Evolutionary conservation across 2,888 invertebrate species (phyloP).

Genomic region (Andrena trimmerana): DNA sequence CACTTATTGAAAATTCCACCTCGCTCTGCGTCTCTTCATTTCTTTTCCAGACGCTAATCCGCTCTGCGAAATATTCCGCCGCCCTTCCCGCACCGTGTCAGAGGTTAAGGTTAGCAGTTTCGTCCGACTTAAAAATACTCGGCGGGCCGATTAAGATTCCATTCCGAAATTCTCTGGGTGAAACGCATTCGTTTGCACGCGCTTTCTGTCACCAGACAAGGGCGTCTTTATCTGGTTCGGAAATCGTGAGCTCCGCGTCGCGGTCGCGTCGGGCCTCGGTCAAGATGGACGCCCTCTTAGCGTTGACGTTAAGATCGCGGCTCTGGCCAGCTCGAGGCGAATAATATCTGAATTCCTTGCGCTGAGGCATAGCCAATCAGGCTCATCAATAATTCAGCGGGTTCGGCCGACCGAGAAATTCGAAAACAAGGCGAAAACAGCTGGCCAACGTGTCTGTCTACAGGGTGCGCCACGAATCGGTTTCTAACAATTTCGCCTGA

Average conservation of each 20-base stretch:
- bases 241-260: conserved; percentile 58
- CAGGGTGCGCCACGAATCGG: conserved; percentile 25
- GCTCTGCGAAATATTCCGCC: not conserved
- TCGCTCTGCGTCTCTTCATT: not conserved
- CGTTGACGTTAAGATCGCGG: conserved; percentile 60
- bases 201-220: conserved; percentile 54
- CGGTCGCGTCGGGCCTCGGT: conserved; percentile 46
- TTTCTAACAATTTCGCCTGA: not conserved
- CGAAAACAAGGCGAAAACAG: conserved; percentile 72
- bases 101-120: conserved; percentile 21
- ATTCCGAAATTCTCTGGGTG: conserved; percentile 41
- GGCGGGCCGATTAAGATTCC: conserved; percentile 51
- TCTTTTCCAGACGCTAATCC: not conserved
- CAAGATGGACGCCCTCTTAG: conserved; percentile 48
- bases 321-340: conserved; percentile 38
- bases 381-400: conserved; percentile 78
- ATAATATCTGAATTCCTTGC: conserved; percentile 72
- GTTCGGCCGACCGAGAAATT: conserved; percentile 67
- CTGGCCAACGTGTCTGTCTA: conserved; percentile 18
- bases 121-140: conserved; percentile 36
- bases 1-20: no score
- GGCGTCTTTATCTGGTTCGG: conserved; percentile 52
- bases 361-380: conserved; percentile 62
- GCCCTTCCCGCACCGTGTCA: conserved; percentile 39
- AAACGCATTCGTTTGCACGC: conserved; percentile 47